Conservation (phyloP, 2,113 vertebrate genomes). For the Gopherus evgoodei region DNA sequence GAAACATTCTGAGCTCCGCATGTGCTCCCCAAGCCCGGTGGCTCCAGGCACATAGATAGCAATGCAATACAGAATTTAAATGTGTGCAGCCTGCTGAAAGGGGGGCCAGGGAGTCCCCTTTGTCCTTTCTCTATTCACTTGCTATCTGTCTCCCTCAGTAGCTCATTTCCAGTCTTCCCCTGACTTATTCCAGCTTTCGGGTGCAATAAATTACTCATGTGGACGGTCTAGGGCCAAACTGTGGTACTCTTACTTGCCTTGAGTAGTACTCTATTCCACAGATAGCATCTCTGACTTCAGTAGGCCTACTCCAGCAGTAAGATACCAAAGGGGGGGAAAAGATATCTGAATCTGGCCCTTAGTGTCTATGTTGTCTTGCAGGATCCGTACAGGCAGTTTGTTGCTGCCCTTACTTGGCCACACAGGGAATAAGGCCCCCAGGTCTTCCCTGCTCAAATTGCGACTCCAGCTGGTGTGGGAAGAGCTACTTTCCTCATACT, state of each 20-base stretch:
- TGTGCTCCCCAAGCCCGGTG: too few species aligned
- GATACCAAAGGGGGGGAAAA: neutral
- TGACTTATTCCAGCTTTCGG: too few species aligned
- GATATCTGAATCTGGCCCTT: neutral
- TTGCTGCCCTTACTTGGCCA: neutral
- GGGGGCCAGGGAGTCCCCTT: too few species aligned
- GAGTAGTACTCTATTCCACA: neutral
- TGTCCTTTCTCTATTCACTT: too few species aligned
- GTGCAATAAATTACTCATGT: neutral
- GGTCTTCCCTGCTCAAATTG: neutral
- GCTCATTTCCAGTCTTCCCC: too few species aligned
- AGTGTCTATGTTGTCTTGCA: neutral
- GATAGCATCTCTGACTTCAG: neutral
- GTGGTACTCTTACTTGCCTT: neutral
- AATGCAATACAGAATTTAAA: too few species aligned
- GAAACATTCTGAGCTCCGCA: too few species aligned
- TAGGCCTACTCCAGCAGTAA: neutral
- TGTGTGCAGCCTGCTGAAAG: too few species aligned
- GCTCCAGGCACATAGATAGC: too few species aligned
- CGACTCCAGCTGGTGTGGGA: neutral
- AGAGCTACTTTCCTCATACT: neutral
- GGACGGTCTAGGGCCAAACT: neutral
- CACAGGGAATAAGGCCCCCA: neutral
- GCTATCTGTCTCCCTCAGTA: too few species aligned
- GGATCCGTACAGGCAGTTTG: neutral